Conservation (phyloP, 1,140 invertebrate genomes). For the Pseudomyrmex concolor region DNA sequence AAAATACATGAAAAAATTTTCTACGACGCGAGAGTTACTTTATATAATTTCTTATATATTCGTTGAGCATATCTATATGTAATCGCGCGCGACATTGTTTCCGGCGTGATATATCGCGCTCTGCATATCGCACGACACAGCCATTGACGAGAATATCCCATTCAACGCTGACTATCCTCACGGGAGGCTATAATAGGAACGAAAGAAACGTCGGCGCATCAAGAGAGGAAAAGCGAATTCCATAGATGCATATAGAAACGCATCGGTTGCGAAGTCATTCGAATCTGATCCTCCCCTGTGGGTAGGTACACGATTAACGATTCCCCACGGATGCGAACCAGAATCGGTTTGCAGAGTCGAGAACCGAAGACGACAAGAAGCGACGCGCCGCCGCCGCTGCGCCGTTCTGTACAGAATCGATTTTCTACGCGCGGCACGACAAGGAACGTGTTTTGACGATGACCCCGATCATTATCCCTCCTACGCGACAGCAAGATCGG, state of each 20-base stretch:
- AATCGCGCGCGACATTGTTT: conserved; percentile 26
- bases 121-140: conserved; percentile 4
- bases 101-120: conserved; percentile 8
- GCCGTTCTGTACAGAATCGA: conserved; percentile 45
- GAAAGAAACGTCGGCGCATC: conserved; percentile 12
- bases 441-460: conserved; percentile 40
- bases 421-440: conserved; percentile 55
- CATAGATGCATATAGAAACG: conserved; percentile 20
- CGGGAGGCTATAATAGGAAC: background rate
- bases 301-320: conserved; percentile 28
- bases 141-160: conserved; percentile 7
- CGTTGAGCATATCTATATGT: background rate
- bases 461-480: conserved; percentile 57
- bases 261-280: conserved; percentile 24
- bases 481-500: conserved; percentile 3
- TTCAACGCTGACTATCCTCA: conserved; percentile 24
- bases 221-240: background rate
- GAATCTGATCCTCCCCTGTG: background rate
- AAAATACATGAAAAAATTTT: conserved; percentile 5
- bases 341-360: conserved; percentile 20
- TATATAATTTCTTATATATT: conserved; percentile 13
- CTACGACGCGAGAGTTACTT: background rate
- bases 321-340: conserved; percentile 15
- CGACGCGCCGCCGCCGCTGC: conserved; percentile 18
- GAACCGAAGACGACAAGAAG: conserved; percentile 31